Conservation (phyloP, 2,888 invertebrate genomes). For the Nemapogon koenigi region DNA sequence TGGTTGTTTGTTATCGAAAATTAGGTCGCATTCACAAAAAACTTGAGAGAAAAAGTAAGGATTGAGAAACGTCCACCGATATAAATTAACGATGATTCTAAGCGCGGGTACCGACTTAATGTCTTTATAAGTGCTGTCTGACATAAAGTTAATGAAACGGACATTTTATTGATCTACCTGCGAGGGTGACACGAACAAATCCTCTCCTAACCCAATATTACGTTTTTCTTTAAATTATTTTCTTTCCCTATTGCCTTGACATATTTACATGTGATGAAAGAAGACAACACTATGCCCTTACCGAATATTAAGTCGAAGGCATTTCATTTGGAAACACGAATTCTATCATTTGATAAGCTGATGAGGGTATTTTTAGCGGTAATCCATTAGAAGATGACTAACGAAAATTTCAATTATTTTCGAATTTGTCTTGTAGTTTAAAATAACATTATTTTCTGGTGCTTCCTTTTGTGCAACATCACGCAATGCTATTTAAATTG, state of each 20-base stretch:
- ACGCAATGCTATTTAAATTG: too few relatives aligned
- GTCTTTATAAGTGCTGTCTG: constrained; percentile 61
- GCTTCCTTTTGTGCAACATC: too few relatives aligned
- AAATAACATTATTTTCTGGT: too few relatives aligned
- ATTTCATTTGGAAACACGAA: constrained; percentile 53
- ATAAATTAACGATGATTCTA: constrained; percentile 25
- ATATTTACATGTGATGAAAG: constrained; percentile 23
- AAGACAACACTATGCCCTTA: constrained; percentile 23
- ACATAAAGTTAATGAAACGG: constrained; percentile 55
- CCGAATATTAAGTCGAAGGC: constrained; percentile 44
- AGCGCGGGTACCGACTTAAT: constrained; percentile 43
- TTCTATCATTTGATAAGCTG: constrained; percentile 58
- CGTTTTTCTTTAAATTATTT: constrained; percentile 51
- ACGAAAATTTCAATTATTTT: constrained; percentile 36
- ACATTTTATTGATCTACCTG: constrained; percentile 62
- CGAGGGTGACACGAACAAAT: constrained; percentile 44
- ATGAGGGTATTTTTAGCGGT: constrained; percentile 50
- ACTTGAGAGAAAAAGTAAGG: constrained; percentile 16
- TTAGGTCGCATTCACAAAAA: constrained; percentile 19
- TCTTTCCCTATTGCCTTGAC: constrained; percentile 32
- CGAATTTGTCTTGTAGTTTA: constrained; percentile 5
- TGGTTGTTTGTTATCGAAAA: constrained; percentile 26
- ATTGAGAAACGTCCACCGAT: constrained; percentile 24
- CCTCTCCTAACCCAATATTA: constrained; percentile 49
- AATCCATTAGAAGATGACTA: constrained; percentile 38